Base-by-base conservation (phyloP, 2,797 vertebrate genomes). In the Clarias fuscus region DNA sequence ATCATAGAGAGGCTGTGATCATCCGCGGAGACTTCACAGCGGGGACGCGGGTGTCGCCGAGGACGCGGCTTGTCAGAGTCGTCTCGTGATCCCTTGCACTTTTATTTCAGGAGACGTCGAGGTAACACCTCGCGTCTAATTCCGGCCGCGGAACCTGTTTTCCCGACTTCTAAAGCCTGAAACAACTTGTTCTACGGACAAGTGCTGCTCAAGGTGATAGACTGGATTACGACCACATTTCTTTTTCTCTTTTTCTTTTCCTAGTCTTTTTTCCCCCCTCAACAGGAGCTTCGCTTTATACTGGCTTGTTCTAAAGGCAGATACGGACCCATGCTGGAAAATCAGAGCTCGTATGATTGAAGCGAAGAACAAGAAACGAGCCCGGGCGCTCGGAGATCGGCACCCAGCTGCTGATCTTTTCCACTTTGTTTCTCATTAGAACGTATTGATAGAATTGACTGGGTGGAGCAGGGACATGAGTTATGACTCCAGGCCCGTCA, bases 191-290 rank as follows among this genome's bases (percentile, higher is more conserved):
- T 88, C 84, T 91, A 93, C 93, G 85, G 87, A 89, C 40, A 88
- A 92, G 91, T 83, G 64, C 87, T 90, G 90, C 91, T 91, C 91
- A 89, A 91, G 91, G 91, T 91, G 79, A 94, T 91, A 90, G 88
- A 92, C 89, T 91, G 90, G 86, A 92, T 77, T 43, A 82, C 68
- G 85, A 89, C 90, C 89, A 89, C 91, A 90, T 48, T n/a, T 48
- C 22, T 18, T 53, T 30, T 71, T n/a, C 2, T 10, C 4, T 68
- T 17, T 27, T 17, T 37, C 17, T 37, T 70, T 70, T 20, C 7
- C 4, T 15, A 7, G 14, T 17, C 8, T 37, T 70, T 70, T 37
- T 18, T n/a, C 10, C 20, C 7, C n/a, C 73, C 73, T 76, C 73
- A 27, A 30, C 48, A 11, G 56, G 33, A 40, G 30, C 5, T 62